A percentile compares a stretch with the other conserved stretches of the same genome.
phyloP scores from a whole-genome alignment of 2,113 vertebrate species.

The Syngnathoides biaculeatus region DNA sequence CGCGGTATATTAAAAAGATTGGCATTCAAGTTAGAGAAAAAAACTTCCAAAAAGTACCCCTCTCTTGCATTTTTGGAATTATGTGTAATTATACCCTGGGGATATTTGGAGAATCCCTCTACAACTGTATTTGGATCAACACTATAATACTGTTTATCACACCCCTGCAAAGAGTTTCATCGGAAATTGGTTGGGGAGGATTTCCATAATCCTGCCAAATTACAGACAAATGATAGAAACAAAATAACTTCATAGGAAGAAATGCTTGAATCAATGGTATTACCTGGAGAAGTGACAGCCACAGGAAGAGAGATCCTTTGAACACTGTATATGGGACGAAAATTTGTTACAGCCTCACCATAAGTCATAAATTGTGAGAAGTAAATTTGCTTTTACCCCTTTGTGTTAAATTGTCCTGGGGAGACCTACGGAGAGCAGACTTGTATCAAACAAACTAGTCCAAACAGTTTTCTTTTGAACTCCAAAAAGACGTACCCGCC shows the following conservation, averaged over 20 bases:
- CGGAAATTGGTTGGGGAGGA: neutral
- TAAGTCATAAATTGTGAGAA: neutral
- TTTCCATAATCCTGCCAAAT: neutral
- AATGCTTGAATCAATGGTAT: conserved; percentile 27
- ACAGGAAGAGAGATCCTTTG: conserved; percentile 79
- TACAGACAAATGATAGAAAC: neutral
- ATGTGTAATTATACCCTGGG: neutral
- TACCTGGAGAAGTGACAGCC: conserved; percentile 82
- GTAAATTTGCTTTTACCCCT: conserved; percentile 52
- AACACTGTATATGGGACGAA: conserved; percentile 39
- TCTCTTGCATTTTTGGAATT: neutral
- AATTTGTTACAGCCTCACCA: neutral
- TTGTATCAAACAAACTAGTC: neutral
- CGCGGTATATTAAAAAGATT: neutral
- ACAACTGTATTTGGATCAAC: neutral
- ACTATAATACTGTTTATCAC: neutral
- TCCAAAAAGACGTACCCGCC: conserved; percentile 69
- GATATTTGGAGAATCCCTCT: neutral
- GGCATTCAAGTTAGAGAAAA: neutral
- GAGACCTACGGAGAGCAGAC: conserved; percentile 55
- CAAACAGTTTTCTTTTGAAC: neutral
- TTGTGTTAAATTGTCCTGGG: conserved; percentile 55
- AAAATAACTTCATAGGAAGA: neutral
- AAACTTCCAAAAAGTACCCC: neutral
- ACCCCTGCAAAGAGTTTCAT: neutral